Base-by-base conservation (phyloP, 53 echinoderm and acorn worm species). In the Stichopus horrens region DNA sequence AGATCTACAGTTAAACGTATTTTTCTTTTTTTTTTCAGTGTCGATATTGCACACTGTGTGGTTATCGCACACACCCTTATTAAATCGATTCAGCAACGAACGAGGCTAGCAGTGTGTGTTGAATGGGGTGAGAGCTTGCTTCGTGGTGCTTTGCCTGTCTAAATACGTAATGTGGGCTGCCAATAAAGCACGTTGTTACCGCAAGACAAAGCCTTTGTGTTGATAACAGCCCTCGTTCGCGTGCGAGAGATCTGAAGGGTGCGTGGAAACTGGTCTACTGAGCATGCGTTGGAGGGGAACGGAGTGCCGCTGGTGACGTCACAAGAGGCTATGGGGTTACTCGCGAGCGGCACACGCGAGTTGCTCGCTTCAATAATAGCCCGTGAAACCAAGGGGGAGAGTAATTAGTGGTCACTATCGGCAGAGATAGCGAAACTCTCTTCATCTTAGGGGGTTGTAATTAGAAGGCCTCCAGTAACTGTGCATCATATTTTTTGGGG, bases 241-340 rank as follows among this genome's bases (percentile, higher is more conserved):
- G 84, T 84, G 84, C 84, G 84, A 79, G 79, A 54, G 54, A 79
- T 79, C 54, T 55, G 79, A 84, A 84, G 84, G 84, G 84, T 84
- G 84, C 84, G 84, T 65, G 55, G 84, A 84, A 58, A 58, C 22
- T 59, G 84, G 66, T 65, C 66, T 68, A 67, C 71, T 68, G 86
- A 86, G 86, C 86, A 86, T 86, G 86, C 86, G 86, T 86, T 67
- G n/a, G 71, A 86, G 86, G 86, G 65, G 86, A 86, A 68, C 86
- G 71, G 66, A 67, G 86, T 68, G 71, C 86, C 86, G 86, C 86
- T 86, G 37, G 71, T 86, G 86, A 86, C 86, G 86, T 86, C 86
- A 86, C 19, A 65, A 67, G 86, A 68, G 65, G 65, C 71, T 86
- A 86, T 86, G 86, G 66, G 86, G 66, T 86, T 86, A 86, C 66